A percentile compares a stretch with the other conserved stretches of the same genome.
phyloP scores from a whole-genome alignment of 1,140 invertebrate genomes.

The Platyscapa corneri region DNA sequence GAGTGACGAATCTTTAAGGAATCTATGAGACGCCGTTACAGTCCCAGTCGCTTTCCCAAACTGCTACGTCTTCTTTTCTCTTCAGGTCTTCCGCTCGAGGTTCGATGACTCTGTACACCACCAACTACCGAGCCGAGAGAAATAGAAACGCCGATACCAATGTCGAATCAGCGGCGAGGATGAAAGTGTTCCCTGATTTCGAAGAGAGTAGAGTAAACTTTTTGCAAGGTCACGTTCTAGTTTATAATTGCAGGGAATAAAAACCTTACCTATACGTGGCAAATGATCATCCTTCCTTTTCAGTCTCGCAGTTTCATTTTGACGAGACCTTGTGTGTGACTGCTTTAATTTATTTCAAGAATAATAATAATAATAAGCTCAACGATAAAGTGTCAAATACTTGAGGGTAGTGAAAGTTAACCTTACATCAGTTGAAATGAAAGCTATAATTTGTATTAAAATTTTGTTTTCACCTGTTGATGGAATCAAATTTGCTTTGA shows the following conservation, averaged over 20 bases:
- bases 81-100: neutral
- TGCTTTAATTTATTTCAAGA: neutral
- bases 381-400: neutral
- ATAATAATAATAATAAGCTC: neutral
- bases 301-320: neutral
- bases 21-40: neutral
- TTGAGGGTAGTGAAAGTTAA: constrained; percentile 9
- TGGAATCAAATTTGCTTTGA: neutral
- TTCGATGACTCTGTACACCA: constrained; percentile 36
- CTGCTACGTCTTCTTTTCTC: neutral
- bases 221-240: constrained; percentile 48
- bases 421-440: neutral
- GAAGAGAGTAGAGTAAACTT: neutral
- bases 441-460: neutral
- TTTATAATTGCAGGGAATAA: neutral
- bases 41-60: neutral
- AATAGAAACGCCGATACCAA: constrained; percentile 14
- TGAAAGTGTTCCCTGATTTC: constrained; percentile 10
- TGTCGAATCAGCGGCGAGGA: neutral
- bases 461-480: neutral
- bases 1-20: neutral
- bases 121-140: neutral
- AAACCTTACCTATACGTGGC: neutral
- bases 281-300: neutral
- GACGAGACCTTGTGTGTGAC: neutral